Evolutionary conservation across 2,113 vertebrate genomes (phyloP), one percentile per base, ranked within the genome.

Genomic region (Taurulus bubalis): DNA sequence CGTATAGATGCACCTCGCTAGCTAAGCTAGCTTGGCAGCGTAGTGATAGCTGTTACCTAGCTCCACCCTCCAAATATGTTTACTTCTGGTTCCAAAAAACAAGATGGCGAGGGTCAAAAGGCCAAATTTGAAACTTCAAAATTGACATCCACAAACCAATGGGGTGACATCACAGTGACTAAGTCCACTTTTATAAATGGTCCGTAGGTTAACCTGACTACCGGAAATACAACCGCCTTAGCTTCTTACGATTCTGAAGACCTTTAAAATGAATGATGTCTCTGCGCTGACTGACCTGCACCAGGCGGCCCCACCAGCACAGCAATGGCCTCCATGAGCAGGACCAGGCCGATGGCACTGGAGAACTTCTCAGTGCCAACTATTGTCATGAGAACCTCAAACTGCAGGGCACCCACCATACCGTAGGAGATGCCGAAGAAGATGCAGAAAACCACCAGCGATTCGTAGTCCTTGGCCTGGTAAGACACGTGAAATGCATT

Each of bases 371-470:
- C 93, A 0, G 97, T 98, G 14, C 97, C 98, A 73, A 99, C 97
- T 0, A 99, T 96, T n/a, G 96, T 87, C 98, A 99, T 99, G 72
- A 99, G 96, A 78, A 99, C 98, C 92, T 99, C 98, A 70, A 99
- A 99, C 93, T 99, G 98, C 80, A 99, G 95, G 2, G 97, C 98
- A 0, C 98, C 98, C 89, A 99, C 97, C 98, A 99, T 99, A 72
- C 98, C 98, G 0, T 99, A 99, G 67, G 98, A 99, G 89, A 99
- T 90, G 82, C 98, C 98, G 26, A 99, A 99, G 93, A 99, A 99
- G 94, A 99, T 93, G 79, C 97, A 98, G 85, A 97, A 99, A 56
- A 96, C 92, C 28, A 96, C 97, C 77, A 99, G 93, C 7, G 96
- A 91, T 0, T 75, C 0, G 0, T 99, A 99, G 87, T 96, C 93